Percentiles rank a stretch among this genome's conserved stretches.
Conservation (phyloP, 2,113 vertebrate species). For the Acrocephalus arundinaceus region DNA sequence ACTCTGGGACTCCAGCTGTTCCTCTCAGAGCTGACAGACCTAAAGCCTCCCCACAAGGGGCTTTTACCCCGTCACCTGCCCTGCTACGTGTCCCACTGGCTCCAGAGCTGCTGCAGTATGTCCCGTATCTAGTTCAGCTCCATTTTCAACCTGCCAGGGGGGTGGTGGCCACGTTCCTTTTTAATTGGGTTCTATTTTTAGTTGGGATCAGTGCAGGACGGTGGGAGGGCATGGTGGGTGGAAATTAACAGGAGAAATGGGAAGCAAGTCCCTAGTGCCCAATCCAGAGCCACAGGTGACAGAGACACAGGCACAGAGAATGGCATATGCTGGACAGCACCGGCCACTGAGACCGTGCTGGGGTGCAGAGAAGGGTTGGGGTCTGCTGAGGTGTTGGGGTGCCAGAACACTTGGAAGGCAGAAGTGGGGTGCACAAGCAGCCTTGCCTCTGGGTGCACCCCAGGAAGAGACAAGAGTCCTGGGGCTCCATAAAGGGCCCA, state of each 20-base stretch:
- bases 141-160: neutral
- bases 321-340: neutral
- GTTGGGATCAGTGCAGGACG: neutral
- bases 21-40: neutral
- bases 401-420: neutral
- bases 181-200: constrained; percentile 27
- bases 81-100: accelerated
- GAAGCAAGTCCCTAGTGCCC: neutral
- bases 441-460: neutral
- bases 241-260: neutral
- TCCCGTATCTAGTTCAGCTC: neutral
- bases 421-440: neutral
- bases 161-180: neutral
- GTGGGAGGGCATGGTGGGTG: neutral
- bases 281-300: neutral
- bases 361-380: neutral
- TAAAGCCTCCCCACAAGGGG: neutral
- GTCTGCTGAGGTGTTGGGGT: neutral
- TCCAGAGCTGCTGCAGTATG: neutral
- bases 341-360: neutral
- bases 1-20: accelerated
- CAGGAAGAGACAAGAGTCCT: neutral
- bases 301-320: neutral
- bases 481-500: neutral
- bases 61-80: neutral